Evolutionary conservation across 64 coral and sea anemone genomes (phyloP).

Genomic region (Actinia equina): DNA sequence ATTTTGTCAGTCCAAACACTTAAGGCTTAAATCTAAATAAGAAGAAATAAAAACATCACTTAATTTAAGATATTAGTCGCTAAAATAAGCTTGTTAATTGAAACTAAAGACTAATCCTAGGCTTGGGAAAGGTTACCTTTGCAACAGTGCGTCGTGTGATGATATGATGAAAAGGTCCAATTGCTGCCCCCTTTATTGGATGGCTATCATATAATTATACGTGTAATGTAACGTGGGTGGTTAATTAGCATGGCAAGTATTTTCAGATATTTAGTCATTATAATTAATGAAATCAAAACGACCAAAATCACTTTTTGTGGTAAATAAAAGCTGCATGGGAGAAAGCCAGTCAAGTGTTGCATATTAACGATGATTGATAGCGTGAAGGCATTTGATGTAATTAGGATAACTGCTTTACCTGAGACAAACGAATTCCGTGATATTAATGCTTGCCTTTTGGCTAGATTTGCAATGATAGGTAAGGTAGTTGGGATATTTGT

Average conservation of each 20-base stretch:
- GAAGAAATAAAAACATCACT: not conserved
- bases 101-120: not conserved
- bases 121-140: not conserved
- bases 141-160: not conserved
- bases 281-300: not conserved
- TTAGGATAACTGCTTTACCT: not conserved
- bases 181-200: not conserved
- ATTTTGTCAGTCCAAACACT: not conserved
- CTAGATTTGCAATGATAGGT: not conserved
- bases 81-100: not conserved
- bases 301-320: not conserved
- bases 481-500: not conserved
- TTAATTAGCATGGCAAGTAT: not conserved
- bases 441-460: not conserved
- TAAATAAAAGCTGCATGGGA: not conserved
- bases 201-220: not conserved
- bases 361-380: not conserved
- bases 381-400: not conserved
- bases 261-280: not conserved
- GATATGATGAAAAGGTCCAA: not conserved
- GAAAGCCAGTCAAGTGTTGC: not conserved
- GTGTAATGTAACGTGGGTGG: not conserved
- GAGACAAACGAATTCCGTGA: not conserved
- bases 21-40: not conserved
- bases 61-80: not conserved